Base-by-base conservation (phyloP, 1,140 invertebrate species). In the Lordiphosa collinella region DNA sequence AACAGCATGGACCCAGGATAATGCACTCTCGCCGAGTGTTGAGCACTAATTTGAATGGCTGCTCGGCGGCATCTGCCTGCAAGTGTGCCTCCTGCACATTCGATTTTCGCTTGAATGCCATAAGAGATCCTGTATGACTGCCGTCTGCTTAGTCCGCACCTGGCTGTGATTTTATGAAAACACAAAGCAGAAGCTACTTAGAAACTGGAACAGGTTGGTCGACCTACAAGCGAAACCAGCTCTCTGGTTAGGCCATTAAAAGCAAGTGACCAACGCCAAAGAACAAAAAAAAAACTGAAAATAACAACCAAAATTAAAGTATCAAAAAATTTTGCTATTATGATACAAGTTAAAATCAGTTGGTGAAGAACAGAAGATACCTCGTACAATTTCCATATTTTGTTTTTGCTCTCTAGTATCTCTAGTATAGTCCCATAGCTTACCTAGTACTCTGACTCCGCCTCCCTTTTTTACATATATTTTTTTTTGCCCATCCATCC, bases 41-140 rank as follows among this genome's bases (percentile, higher is more conserved):
- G 75, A 70, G 47, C 55, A 73, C 75, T 80, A 79, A 82, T 82
- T 82, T 71, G 74, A 78, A 78, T 75, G 57, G 60, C 64, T 48
- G 37, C 49, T 46, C 48, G 25, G 8, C 7, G 47, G 57, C 75
- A 79, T 74, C 74, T 73, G 69, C 61, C 25, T 8, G 25, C 62
- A 54, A 49, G 52, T 36, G 52, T 36, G 59, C 48, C 31, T 41
- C 10, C 35, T 62, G 37, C 34, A 22, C 54, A 37, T 29, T 34
- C 53, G 58, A 57, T 60, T 55, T 80, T 80, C 76, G 71, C 59
- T 60, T 60, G 76, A 82, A 82, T 82, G 76, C 76, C 82, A 80
- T 53, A 52, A 60, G 35, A 58, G 72, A 67, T 82, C 71, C 76
- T 68, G 70, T 44, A 12, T 35, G 18, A 4, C 34, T 10, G 35